phyloP scores from a whole-genome alignment of 2,888 invertebrate species.

The Rhagonycha lutea region DNA sequence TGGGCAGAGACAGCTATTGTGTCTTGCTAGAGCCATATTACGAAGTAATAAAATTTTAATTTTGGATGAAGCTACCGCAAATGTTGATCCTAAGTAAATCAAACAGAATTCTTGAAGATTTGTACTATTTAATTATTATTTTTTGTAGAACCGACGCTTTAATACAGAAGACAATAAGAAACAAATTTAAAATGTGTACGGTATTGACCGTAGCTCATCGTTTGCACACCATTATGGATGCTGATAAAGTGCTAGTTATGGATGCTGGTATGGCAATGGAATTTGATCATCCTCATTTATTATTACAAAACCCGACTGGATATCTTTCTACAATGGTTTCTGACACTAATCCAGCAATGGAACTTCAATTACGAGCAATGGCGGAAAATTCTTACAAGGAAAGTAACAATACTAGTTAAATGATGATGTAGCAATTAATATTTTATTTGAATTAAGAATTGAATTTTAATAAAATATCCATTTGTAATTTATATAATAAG shows the following conservation, averaged over 20 bases:
- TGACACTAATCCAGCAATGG: slow-evolving; percentile 42
- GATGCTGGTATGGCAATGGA: slow-evolving; percentile 62
- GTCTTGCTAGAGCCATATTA: slow-evolving; percentile 83
- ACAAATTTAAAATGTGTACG: slow-evolving; percentile 75
- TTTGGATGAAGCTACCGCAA: slow-evolving; percentile 89
- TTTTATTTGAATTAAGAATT: too few relatives aligned
- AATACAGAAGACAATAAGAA: slow-evolving; percentile 76
- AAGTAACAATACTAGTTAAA: not conserved
- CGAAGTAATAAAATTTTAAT: slow-evolving; percentile 78
- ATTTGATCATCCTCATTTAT: slow-evolving; percentile 54
- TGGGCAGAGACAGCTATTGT: slow-evolving; percentile 86
- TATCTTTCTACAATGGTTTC: slow-evolving; percentile 43
- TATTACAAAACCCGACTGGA: slow-evolving; percentile 42
- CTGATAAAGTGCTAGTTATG: slow-evolving; percentile 71
- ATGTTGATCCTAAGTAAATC: slow-evolving; percentile 69
- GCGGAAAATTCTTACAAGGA: slow-evolving; percentile 35
- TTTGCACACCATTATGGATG: slow-evolving; percentile 85
- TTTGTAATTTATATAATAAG: too few relatives aligned
- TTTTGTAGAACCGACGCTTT: slow-evolving; percentile 70
- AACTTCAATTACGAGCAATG: slow-evolving; percentile 40
- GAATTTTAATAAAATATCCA: too few relatives aligned
- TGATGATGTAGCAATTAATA: not conserved
- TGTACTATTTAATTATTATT: not conserved
- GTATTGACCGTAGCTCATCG: slow-evolving; percentile 84
- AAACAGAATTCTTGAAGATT: not conserved